Conservation (phyloP, 2,797 vertebrate genomes). For the Buphagus erythrorhynchus region DNA sequence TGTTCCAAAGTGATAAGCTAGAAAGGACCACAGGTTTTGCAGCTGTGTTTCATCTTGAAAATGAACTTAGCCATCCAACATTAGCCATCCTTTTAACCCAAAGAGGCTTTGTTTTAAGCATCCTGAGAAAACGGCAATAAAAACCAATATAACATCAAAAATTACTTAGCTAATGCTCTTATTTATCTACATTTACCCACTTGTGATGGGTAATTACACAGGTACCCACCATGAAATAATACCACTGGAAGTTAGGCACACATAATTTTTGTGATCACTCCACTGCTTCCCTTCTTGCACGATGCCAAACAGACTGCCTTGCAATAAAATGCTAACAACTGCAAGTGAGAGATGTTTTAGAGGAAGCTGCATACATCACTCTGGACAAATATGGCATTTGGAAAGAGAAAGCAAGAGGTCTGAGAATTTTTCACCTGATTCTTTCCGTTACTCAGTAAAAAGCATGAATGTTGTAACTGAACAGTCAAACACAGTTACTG, state of each 20-base stretch:
- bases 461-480: neutral
- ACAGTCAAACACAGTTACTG: neutral
- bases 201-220: constrained; percentile 32
- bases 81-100: neutral
- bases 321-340: neutral
- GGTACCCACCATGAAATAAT: constrained; percentile 25
- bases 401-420: neutral
- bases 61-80: neutral
- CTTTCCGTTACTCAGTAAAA: neutral
- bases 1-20: neutral
- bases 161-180: constrained; percentile 5
- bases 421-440: neutral
- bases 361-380: neutral
- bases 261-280: neutral
- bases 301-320: neutral
- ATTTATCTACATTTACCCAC: constrained; percentile 32
- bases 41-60: neutral
- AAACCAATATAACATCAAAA: neutral
- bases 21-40: neutral
- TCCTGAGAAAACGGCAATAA: neutral
- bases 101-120: neutral
- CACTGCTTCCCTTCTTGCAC: neutral
- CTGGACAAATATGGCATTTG: neutral
- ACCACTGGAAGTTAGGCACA: neutral
- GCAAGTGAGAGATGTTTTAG: neutral